Evolutionary conservation across 2,113 vertebrate species (phyloP), one percentile per base, ranked within the genome.

Genomic region (Lethenteron camtschaticum): DNA sequence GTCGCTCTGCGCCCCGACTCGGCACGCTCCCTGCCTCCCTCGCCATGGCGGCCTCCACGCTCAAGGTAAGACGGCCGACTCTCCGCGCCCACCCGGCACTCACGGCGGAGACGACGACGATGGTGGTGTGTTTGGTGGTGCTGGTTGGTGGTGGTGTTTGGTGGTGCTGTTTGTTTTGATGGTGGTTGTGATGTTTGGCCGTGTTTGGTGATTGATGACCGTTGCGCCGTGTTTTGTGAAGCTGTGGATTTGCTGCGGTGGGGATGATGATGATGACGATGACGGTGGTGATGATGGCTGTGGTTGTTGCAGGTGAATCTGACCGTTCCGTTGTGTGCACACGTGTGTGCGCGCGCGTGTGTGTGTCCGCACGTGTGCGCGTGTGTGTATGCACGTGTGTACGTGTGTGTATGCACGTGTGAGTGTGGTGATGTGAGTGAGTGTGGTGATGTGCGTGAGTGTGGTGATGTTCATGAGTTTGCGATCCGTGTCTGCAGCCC

Each of bases 401-500:
- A n/a, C n/a, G n/a, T n/a, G n/a, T n/a, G n/a, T n/a, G n/a, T n/a
- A n/a, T n/a, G n/a, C n/a, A n/a, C n/a, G n/a, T n/a, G n/a, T 20
- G 20, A 20, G 12, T 24, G 20, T 12, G 13, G 4, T 12, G 18
- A 13, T 10, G 20, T 20, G 20, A 20, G 20, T 20, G 20, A 20
- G 20, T 20, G 20, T 3, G 20, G 20, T 20, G 20, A 20, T 20
- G 20, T 20, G 20, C 3, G 13, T 24, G 20, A 12, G 18, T 12
- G 12, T 20, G 55, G 7, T 13, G 55, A 14, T 12, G 68, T 20
- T n/a, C n/a, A n/a, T 69, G 8, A 66, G 14, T 66, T 66, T 66
- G 60, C 18, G 60, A 14, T 59, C 18, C 75, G 41, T 79, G 70
- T 66, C 16, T 55, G 70, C 75, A 99, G 94, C 87, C 92, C 0